phyloP scores from a whole-genome alignment of 2,113 vertebrate species.

The Pedetes capensis region DNA sequence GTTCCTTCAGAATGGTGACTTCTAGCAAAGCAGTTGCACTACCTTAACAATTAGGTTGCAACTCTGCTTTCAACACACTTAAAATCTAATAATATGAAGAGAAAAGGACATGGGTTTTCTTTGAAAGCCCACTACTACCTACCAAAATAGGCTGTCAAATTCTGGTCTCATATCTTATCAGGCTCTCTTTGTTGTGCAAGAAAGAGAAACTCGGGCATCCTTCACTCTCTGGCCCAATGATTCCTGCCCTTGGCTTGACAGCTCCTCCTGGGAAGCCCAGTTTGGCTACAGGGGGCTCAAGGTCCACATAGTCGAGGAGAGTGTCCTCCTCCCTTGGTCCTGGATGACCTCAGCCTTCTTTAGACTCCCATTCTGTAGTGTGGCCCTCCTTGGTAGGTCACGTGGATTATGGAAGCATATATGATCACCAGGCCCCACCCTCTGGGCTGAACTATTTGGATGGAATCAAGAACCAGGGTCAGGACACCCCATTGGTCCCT shows the following conservation, averaged over 20 bases:
- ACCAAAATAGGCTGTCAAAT: too few species aligned
- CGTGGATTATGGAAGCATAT: background rate
- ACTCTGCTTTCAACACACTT: background rate
- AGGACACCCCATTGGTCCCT: background rate
- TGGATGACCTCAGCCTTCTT: background rate
- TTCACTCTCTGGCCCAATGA: background rate
- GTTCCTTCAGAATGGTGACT: background rate
- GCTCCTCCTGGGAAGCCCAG: background rate
- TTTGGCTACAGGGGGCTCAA: background rate
- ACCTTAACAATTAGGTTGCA: background rate
- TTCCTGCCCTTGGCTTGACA: background rate
- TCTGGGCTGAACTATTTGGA: background rate
- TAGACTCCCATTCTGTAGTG: background rate
- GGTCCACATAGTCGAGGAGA: background rate
- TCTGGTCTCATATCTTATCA: too few species aligned
- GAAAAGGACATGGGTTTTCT: background rate
- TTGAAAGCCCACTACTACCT: background rate
- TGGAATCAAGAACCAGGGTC: background rate
- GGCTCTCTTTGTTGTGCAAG: background rate
- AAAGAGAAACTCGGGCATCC: background rate
- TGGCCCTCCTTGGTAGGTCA: background rate
- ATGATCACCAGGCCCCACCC: background rate
- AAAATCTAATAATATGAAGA: background rate
- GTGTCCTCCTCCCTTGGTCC: background rate
- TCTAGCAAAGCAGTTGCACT: background rate